Evolutionary conservation across 2,797 vertebrate genomes (phyloP).

Genomic region (Enteromius fasciolatus): DNA sequence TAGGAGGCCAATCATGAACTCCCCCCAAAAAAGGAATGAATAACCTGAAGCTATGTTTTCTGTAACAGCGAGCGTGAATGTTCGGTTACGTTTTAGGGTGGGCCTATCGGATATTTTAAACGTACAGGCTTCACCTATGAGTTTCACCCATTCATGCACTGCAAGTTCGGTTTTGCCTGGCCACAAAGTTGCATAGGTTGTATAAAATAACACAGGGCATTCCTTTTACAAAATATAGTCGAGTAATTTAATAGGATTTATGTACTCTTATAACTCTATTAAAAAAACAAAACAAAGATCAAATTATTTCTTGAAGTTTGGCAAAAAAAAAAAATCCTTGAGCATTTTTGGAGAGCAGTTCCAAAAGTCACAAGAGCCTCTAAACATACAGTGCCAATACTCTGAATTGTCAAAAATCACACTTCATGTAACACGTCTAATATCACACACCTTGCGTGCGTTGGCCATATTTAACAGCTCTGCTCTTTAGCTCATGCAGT

Average conservation of each 20-base stretch:
- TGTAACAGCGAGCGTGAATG: conserved; percentile 1
- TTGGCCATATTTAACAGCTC: conserved; percentile 1
- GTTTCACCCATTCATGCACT: conserved; percentile 21
- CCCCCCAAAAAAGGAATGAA: neutral
- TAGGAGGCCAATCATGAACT: neutral
- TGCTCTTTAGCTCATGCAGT: conserved; percentile 35
- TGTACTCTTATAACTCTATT: conserved; percentile 25
- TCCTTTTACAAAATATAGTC: conserved; percentile 20
- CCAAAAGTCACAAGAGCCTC: conserved; percentile 29
- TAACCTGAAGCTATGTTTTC: neutral
- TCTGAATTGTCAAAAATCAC: conserved; percentile 67
- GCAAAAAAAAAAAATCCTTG: conserved; percentile 29
- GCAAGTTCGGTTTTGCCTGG: conserved; percentile 21
- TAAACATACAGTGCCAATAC: conserved; percentile 41
- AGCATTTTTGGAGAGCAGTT: conserved; percentile 43
- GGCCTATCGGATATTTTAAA: neutral
- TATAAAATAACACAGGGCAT: conserved; percentile 40
- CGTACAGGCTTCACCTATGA: conserved; percentile 1
- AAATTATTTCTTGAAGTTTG: conserved; percentile 26
- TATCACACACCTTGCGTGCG: no score
- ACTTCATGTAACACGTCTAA: conserved; percentile 42
- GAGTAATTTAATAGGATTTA: conserved; percentile 26
- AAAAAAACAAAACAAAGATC: conserved; percentile 2
- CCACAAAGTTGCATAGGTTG: conserved; percentile 54
- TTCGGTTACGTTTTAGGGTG: neutral